These are phyloP conservation scores for Congeria kusceri DNA, from an alignment of 2,888 invertebrate genomes.

Conservation along the genomic window DNA sequence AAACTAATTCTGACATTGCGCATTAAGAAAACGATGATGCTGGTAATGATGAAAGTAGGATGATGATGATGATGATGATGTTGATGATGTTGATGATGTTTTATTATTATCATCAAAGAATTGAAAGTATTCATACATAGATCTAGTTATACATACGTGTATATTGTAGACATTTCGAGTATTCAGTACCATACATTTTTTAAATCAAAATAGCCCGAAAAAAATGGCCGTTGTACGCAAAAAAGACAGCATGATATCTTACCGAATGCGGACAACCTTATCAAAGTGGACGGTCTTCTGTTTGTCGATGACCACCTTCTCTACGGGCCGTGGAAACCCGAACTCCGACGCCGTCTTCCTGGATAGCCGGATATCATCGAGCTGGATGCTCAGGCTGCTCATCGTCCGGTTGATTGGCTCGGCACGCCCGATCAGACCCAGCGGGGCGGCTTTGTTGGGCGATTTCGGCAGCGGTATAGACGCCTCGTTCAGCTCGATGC, in stretches of 20 bases:
- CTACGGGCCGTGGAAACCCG: conserved; percentile 25
- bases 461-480: conserved; percentile 4
- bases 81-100: not conserved
- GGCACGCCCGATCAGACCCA: not conserved
- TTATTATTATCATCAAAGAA: no score
- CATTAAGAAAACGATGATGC: conserved; percentile 9
- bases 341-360: conserved; percentile 33
- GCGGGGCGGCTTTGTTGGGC: not conserved
- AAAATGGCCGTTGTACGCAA: no score
- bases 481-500: conserved; percentile 8
- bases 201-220: no score
- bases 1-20: not conserved
- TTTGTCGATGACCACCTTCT: conserved; percentile 36
- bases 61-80: conserved; percentile 10
- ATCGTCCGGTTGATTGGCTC: not conserved
- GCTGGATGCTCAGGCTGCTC: conserved; percentile 32
- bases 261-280: conserved; percentile 49
- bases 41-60: conserved; percentile 6
- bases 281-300: conserved; percentile 56
- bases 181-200: no score
- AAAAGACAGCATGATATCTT: conserved; percentile 1
- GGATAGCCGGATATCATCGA: conserved; percentile 42
- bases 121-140: no score
- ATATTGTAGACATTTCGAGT: no score
- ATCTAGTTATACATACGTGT: no score